Conservation (phyloP, 2,113 vertebrate genomes). For the Calidris pygmaea region DNA sequence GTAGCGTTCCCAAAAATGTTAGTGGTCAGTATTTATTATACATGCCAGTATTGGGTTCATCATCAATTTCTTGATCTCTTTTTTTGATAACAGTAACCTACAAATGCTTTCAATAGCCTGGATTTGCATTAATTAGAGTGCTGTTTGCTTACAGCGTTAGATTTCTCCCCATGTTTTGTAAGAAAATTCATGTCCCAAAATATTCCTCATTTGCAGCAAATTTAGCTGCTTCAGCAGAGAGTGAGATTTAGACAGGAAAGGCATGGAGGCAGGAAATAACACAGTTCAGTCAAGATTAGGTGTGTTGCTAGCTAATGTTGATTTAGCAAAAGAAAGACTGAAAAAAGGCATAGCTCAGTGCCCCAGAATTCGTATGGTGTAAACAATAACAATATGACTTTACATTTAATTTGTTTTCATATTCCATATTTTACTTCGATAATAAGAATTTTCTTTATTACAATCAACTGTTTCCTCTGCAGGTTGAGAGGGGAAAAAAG, state of each 20-base stretch:
- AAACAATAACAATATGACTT: neutral
- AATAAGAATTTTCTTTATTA: neutral
- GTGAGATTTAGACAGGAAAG: slow-evolving; percentile 60
- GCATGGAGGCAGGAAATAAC: slow-evolving; percentile 67
- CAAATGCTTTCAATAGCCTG: slow-evolving; percentile 21
- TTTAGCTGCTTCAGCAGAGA: slow-evolving; percentile 71
- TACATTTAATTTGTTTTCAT: neutral
- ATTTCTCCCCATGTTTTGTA: slow-evolving; percentile 52
- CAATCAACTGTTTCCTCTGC: neutral
- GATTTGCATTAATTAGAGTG: slow-evolving; percentile 47
- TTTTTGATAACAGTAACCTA: neutral
- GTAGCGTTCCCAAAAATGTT: slow-evolving; percentile 9
- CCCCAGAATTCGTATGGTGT: neutral
- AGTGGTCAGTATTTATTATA: slow-evolving; percentile 25
- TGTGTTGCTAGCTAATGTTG: slow-evolving; percentile 54
- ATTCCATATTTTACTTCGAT: neutral
- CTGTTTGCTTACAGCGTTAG: slow-evolving; percentile 62
- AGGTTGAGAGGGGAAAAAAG: neutral
- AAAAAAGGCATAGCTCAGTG: slow-evolving; percentile 4
- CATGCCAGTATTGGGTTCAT: neutral
- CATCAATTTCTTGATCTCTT: neutral
- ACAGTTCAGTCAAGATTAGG: slow-evolving; percentile 58
- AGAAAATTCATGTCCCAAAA: slow-evolving; percentile 51
- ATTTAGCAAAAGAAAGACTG: slow-evolving; percentile 22
- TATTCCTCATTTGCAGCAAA: slow-evolving; percentile 68